These are phyloP conservation scores for Arizona elegans DNA, from an alignment of 2,113 vertebrate genomes.

Conservation along the genomic window DNA sequence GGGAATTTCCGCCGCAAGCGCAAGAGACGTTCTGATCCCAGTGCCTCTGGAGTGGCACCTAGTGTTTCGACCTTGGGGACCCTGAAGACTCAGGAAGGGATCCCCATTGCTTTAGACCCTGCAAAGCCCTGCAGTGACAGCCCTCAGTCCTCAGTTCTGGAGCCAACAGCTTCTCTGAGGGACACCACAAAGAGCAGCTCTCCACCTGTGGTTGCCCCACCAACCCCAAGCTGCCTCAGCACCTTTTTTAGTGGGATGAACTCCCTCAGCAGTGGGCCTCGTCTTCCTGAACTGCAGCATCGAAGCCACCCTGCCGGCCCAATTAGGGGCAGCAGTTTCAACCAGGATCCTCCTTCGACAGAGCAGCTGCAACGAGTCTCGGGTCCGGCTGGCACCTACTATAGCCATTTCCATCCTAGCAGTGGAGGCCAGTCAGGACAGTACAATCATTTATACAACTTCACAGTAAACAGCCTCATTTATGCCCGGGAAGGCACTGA, in stretches of 20 bases:
- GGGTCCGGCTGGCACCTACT: conserved; percentile 74
- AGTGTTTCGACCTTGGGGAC: conserved; percentile 43
- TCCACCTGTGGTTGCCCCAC: conserved; percentile 70
- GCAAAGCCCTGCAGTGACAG: conserved; percentile 71
- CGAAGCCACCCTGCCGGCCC: conserved; percentile 69
- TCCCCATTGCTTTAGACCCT: conserved; percentile 43
- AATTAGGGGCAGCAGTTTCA: conserved; percentile 62
- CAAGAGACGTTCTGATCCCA: conserved; percentile 86
- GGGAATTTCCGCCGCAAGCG: conserved; percentile 96
- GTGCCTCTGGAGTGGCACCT: conserved; percentile 19
- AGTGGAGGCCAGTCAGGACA: conserved; percentile 78
- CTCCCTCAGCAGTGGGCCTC: conserved; percentile 65
- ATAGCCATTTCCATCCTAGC: conserved; percentile 81
- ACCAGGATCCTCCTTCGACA: conserved; percentile 58
- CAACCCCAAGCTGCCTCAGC: conserved; percentile 81
- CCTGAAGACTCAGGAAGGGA: conserved; percentile 77
- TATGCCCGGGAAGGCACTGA: conserved; percentile 90
- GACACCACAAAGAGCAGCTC: conserved; percentile 80
- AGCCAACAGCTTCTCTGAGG: conserved; percentile 78
- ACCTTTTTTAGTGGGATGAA: conserved; percentile 91
- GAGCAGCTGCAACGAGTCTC: conserved; percentile 63
- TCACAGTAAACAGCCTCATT: conserved; percentile 94
- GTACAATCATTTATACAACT: conserved; percentile 84
- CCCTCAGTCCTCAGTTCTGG: conserved; percentile 70
- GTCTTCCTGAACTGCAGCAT: conserved; percentile 70